phyloP scores from a whole-genome alignment of 2,797 vertebrate genomes.

The Pseudomugil gertrudae region DNA sequence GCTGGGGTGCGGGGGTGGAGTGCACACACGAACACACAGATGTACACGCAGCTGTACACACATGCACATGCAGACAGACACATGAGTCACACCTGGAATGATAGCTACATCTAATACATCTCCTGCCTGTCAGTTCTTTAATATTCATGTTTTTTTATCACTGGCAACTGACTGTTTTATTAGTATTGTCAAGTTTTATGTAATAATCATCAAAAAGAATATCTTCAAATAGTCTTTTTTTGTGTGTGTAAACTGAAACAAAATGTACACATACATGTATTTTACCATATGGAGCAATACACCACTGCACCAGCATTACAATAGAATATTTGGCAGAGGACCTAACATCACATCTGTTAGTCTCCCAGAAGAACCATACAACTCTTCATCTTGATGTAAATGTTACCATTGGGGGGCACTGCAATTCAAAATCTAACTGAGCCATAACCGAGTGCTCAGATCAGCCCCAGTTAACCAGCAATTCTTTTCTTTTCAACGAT shows the following conservation, averaged over 20 bases:
- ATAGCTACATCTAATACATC: conserved; percentile 9
- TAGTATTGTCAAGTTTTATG: background rate
- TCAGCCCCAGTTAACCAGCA: conserved; percentile 2
- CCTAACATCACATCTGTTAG: conserved; percentile 32
- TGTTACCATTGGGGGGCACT: conserved; percentile 73
- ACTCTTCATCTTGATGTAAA: conserved; percentile 23
- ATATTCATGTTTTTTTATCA: conserved; percentile 5
- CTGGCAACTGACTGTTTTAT: background rate
- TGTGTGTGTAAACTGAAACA: background rate
- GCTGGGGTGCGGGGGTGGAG: conserved; percentile 40
- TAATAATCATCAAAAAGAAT: background rate
- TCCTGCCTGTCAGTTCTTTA: background rate
- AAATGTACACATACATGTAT: background rate
- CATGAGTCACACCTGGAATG: conserved; percentile 33
- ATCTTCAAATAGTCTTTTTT: background rate
- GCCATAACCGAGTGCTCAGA: conserved; percentile 6
- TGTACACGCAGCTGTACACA: conserved; percentile 6
- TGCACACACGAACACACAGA: conserved; percentile 10
- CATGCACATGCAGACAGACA: background rate
- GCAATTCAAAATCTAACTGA: conserved; percentile 55
- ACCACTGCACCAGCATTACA: background rate
- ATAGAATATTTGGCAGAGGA: conserved; percentile 2
- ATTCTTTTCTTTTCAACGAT: conserved; percentile 11
- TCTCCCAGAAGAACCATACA: conserved; percentile 31
- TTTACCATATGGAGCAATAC: background rate